Evolutionary conservation across 2,797 vertebrate species (phyloP).

Genomic region (Pseudocheirus occidentalis): DNA sequence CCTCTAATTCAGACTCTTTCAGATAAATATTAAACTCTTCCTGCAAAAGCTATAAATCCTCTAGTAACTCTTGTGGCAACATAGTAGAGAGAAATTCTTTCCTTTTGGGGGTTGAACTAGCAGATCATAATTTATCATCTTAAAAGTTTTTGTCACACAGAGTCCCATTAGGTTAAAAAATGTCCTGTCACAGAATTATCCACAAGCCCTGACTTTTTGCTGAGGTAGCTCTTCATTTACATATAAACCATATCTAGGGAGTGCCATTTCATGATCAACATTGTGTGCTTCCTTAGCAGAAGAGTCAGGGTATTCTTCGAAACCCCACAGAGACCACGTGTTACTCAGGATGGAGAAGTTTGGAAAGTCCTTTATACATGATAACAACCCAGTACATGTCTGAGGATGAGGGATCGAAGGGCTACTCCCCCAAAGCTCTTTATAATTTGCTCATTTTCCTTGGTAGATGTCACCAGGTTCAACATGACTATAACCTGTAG

Average conservation of each 20-base stretch:
- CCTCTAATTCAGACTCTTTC: conserved; percentile 61
- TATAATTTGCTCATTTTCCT: not conserved
- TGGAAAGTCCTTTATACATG: not conserved
- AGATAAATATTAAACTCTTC: conserved; percentile 76
- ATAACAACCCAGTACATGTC: not conserved
- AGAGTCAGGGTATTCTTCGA: conserved; percentile 40
- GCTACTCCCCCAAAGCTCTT: not conserved
- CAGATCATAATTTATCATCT: conserved; percentile 75
- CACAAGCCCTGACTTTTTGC: conserved; percentile 63
- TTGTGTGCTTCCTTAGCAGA: not conserved
- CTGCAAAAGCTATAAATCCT: conserved; percentile 76
- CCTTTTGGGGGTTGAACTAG: conserved; percentile 66
- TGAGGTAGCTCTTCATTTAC: conserved; percentile 61
- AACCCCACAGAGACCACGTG: conserved; percentile 22
- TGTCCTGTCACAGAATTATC: conserved; percentile 68
- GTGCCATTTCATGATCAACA: conserved; percentile 59
- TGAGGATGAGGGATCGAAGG: conserved; percentile 14
- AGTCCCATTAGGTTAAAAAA: conserved; percentile 61
- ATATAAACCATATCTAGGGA: conserved; percentile 51
- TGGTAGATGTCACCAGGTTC: conserved; percentile 21
- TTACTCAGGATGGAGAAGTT: conserved; percentile 41
- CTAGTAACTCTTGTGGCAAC: conserved; percentile 67
- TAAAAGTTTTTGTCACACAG: conserved; percentile 72
- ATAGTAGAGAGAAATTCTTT: conserved; percentile 69
- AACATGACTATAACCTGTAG: not conserved